A percentile compares a stretch with the other conserved stretches of the same genome.
These are phyloP conservation scores for Sturnus vulgaris DNA, from an alignment of 2,113 vertebrate species.

Conservation along the genomic window DNA sequence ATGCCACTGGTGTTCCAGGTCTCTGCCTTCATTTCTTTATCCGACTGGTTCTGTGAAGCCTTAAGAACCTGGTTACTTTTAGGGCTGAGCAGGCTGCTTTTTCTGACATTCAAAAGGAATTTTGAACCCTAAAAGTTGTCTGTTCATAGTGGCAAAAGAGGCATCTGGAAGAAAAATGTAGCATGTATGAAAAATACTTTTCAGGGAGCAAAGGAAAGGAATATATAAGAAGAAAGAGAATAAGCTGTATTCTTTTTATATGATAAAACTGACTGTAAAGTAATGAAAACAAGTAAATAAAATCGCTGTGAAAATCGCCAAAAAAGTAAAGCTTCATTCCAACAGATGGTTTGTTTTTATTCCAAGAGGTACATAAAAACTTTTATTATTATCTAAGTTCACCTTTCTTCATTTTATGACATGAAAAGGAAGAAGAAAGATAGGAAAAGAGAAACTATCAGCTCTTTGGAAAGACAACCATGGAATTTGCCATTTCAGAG, in stretches of 20 bases:
- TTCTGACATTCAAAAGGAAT: not conserved
- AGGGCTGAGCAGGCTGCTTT: not conserved
- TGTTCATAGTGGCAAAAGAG: not conserved
- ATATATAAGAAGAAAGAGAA: not conserved
- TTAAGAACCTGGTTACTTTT: not conserved
- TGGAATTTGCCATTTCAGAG: not conserved
- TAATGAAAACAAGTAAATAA: constrained; percentile 6
- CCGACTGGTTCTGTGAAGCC: not conserved
- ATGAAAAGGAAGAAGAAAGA: not conserved
- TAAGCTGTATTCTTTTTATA: not conserved
- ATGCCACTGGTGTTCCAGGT: not conserved
- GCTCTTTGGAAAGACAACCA: not conserved
- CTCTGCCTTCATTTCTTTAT: not conserved
- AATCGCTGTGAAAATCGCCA: not conserved
- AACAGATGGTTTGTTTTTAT: not conserved
- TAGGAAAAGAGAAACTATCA: not conserved
- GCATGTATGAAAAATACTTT: not conserved
- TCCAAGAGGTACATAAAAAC: not conserved
- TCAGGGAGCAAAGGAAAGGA: not conserved
- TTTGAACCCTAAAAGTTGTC: not conserved
- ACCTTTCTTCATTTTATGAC: not conserved
- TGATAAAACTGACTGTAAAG: not conserved
- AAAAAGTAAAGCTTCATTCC: not conserved
- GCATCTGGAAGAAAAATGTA: not conserved
- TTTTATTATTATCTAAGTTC: not conserved